Evolutionary conservation across 2,113 vertebrate genomes (phyloP).

Genomic region (Odontesthes bonariensis): DNA sequence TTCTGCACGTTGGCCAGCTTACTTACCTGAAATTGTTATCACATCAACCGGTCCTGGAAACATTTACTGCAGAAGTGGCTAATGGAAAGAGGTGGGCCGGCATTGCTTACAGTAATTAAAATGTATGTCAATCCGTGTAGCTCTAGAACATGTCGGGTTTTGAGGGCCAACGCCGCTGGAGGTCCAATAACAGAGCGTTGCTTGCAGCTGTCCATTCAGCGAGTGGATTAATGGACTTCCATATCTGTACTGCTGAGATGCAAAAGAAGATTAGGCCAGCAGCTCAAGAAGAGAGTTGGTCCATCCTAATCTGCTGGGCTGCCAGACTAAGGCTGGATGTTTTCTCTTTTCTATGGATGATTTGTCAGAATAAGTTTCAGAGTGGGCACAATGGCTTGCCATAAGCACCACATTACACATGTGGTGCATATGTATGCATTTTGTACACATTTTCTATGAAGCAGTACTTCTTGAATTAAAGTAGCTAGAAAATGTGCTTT

Average conservation of each 20-base stretch:
- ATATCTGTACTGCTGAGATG: slow-evolving; percentile 62
- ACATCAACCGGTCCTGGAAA: slow-evolving; percentile 25
- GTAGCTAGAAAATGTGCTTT: background rate
- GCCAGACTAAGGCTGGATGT: slow-evolving; percentile 29
- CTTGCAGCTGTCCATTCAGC: slow-evolving; percentile 55
- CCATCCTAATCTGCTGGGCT: slow-evolving; percentile 43
- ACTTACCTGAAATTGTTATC: slow-evolving; percentile 47
- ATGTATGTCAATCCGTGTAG: slow-evolving; percentile 40
- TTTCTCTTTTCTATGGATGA: slow-evolving; percentile 13
- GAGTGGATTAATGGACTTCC: slow-evolving; percentile 62
- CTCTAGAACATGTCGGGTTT: slow-evolving; percentile 46
- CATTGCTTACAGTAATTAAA: slow-evolving; percentile 56
- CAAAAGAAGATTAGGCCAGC: slow-evolving; percentile 67
- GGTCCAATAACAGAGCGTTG: slow-evolving; percentile 44
- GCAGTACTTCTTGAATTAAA: background rate
- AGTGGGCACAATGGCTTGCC: background rate
- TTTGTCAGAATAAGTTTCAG: slow-evolving; percentile 23
- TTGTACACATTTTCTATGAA: background rate
- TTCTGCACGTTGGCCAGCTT: slow-evolving; percentile 22
- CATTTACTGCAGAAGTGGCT: slow-evolving; percentile 6
- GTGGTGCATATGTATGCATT: too few relatives aligned
- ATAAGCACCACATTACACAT: too few relatives aligned
- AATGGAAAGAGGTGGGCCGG: slow-evolving; percentile 46
- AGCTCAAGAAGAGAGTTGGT: slow-evolving; percentile 44
- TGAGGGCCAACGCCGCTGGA: slow-evolving; percentile 24